Conservation (phyloP, 1,140 invertebrate genomes). For the Latrodectus geometricus region DNA sequence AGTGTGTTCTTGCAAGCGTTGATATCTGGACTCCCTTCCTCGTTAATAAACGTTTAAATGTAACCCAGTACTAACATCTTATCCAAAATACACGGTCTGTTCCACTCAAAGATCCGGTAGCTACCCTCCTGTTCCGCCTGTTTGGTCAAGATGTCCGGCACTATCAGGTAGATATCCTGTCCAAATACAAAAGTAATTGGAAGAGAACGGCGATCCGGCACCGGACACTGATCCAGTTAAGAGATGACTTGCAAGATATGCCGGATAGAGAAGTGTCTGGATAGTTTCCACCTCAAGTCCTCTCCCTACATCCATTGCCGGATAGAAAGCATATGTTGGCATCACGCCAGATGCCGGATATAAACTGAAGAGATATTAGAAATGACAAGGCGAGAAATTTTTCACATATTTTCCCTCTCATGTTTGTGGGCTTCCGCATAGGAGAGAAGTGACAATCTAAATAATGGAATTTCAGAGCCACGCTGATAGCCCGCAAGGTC, state of each 20-base stretch:
- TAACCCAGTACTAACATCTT: background rate
- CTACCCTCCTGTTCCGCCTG: background rate
- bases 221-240: slow-evolving; percentile 45
- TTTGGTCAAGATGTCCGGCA: slow-evolving; percentile 14
- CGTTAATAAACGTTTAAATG: background rate
- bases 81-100: background rate
- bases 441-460: background rate
- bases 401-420: background rate
- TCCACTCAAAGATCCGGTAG: background rate
- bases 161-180: slow-evolving; percentile 12
- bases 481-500: background rate
- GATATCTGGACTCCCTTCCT: too few relatives aligned
- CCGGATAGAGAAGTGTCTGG: slow-evolving; percentile 36
- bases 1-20: too few relatives aligned
- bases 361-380: background rate
- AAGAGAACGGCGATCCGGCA: slow-evolving; percentile 1
- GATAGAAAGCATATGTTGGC: slow-evolving; percentile 31
- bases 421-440: background rate
- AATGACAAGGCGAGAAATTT: background rate
- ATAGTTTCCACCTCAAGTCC: slow-evolving; percentile 20
- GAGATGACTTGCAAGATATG: slow-evolving; percentile 39
- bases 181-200: slow-evolving; percentile 35
- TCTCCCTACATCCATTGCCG: background rate
- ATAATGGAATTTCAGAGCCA: background rate
- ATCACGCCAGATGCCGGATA: background rate